Evolutionary conservation across 2,888 invertebrate genomes (phyloP), one percentile per base, ranked within the genome.

Genomic region (Agrochola lota): DNA sequence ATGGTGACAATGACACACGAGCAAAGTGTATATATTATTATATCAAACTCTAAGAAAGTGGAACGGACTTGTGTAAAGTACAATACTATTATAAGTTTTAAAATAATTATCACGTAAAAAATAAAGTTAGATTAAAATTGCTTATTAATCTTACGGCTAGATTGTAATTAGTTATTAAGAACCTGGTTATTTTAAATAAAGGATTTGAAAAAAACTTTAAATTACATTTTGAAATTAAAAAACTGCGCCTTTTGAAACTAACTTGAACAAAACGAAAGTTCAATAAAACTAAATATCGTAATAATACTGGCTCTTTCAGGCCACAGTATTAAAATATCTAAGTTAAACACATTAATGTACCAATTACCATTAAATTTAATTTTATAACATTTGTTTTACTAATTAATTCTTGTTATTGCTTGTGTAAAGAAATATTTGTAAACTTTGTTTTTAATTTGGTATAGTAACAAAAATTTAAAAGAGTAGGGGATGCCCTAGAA

Each of bases 281-380:
- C 23, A 57, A 60, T 23, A 2, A 30, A 75, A 46, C 20, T 30
- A 30, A 62, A 52, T 35, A 35, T 23, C 75, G 26, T n/a, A 26
- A 55, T 63, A 63, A 64, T 66, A 60, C 55, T 62, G 67, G 62
- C 26, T 74, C 26, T 55, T 67, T 74, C 23, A 74, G 60, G 35
- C 43, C 59, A 26, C 49, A 67, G 11, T 59, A 60, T 60, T 35
- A 35, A 46, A 59, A 52, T 62, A 80, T 23, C 20, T 17, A 40
- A 63, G 55, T 80, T 70, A 17, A 80, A 49, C 68, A 62, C 43
- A 17, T 74, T 23, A 72, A 59, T 52, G 40, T 49, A 17, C 35
- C 46, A 23, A 55, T 35, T 62, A 23, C 35, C 26, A 66, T 74
- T 74, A 67, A 26, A 74, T 67, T 66, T 43, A 8, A 73, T 52